Evolutionary conservation across 2,888 invertebrate species (phyloP), one percentile per base, ranked within the genome.

Genomic region (Didymodactylos carnosus): DNA sequence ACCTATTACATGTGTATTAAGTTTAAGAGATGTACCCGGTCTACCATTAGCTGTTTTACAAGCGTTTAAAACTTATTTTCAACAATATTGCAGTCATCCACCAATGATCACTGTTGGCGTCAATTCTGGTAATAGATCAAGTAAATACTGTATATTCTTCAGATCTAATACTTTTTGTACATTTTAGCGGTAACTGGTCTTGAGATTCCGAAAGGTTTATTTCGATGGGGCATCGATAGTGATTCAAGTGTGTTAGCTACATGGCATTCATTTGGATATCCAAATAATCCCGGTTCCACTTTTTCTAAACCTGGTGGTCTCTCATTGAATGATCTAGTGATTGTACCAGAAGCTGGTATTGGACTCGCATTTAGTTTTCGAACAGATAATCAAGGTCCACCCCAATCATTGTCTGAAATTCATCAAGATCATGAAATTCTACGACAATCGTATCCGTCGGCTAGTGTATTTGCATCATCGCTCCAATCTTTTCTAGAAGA

Each of bases 1-100:
- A 39, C 74, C 76, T 10, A 76, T 76, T 49, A 76, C 77, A 53
- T 77, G 78, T 39, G 79, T 78, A 1, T 77, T 80, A n/a, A 80
- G 80, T 72, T 80, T 80, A 76, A 77, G 81, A 76, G 81, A 81
- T 77, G 80, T 81, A 3, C 81, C 81, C 75, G 81, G 81, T 80
- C 51, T 72, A 39, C 62, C 27, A 13, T 39, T 71, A 19, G 29
- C 29, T 5, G 23, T 25, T 39, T 46, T 72, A 14, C 53, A 80
- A 80, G 80, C 10, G 77, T 81, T 78, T 80, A 80, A 16, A 78
- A 79, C 51, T 79, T 80, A 35, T 79, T 79, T 4, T 77, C 81
- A 7, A 80, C 80, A 5, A 76, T 73, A 27, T 72, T 81, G 75
- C 75, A 77, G 25, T 76, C 77, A 70, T 76, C 77, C 39, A 77